A percentile compares a stretch with the other conserved stretches of the same genome.
Conservation (phyloP, 2,113 vertebrate genomes). For the Phodopus roborovskii region DNA sequence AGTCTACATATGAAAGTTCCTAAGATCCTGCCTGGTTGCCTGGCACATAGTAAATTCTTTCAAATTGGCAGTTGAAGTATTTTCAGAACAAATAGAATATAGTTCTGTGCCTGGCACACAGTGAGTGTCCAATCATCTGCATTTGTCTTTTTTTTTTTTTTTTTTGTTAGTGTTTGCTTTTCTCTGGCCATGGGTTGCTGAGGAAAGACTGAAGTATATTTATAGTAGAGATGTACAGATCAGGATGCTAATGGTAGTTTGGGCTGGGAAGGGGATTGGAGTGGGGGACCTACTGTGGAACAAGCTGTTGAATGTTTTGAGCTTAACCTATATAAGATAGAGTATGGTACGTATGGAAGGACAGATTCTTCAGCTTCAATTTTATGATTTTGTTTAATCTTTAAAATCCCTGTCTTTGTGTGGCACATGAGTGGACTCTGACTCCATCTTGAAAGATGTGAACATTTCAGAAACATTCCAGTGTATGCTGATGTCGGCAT, state of each 20-base stretch:
- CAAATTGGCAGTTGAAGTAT: conserved; percentile 11
- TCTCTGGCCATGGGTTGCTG: background rate
- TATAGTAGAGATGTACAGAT: background rate
- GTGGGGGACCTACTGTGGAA: background rate
- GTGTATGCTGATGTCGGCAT: background rate
- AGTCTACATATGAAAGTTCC: background rate
- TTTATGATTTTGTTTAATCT: background rate
- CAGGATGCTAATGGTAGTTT: background rate
- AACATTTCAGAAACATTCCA: conserved; percentile 49
- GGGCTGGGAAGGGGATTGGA: background rate
- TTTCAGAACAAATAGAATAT: conserved; percentile 18
- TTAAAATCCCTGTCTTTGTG: conserved; percentile 22
- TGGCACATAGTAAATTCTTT: conserved; percentile 15
- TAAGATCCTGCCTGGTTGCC: background rate
- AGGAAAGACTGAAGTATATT: background rate
- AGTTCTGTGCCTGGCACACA: background rate
- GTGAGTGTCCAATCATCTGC: background rate
- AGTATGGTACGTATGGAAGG: background rate
- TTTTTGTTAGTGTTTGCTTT: conserved; percentile 23
- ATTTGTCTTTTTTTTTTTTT: conserved; percentile 23
- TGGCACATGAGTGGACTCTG: conserved; percentile 20
- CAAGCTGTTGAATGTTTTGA: conserved; percentile 31
- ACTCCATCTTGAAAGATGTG: conserved; percentile 30
- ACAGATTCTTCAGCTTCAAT: background rate
- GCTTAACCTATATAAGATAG: background rate